A percentile compares a stretch with the other conserved stretches of the same genome.
Conservation (phyloP, 2,797 vertebrate genomes). For the Spheniscus humboldti region DNA sequence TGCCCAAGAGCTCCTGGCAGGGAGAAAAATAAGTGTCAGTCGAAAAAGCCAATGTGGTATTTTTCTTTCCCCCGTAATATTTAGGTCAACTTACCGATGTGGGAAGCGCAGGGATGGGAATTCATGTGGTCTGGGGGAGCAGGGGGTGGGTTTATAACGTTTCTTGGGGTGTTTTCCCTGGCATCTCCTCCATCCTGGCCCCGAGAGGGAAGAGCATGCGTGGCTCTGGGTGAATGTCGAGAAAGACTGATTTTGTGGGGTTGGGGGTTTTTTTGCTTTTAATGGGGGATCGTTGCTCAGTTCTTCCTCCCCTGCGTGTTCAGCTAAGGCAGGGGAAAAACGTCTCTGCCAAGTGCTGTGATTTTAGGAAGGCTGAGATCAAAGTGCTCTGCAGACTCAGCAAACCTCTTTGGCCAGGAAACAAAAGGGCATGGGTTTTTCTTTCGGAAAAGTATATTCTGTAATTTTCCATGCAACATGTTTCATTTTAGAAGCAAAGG, state of each 20-base stretch:
- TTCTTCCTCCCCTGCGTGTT: neutral
- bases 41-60: neutral
- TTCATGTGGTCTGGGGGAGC: neutral
- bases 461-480: neutral
- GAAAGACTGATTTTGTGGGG: neutral
- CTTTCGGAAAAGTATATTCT: neutral
- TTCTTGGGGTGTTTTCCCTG: neutral
- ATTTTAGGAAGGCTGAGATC: neutral
- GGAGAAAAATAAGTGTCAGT: neutral
- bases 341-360: neutral
- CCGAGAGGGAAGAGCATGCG: neutral
- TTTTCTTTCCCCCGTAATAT: neutral
- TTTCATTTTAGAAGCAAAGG: neutral
- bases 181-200: neutral
- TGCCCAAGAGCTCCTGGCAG: neutral
- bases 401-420: neutral
- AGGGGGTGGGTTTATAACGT: fast-evolving
- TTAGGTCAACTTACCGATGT: neutral
- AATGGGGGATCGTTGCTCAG: neutral
- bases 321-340: neutral
- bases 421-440: neutral
- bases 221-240: neutral
- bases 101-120: neutral
- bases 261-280: neutral
- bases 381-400: constrained; percentile 23